Conservation (phyloP, 2,888 invertebrate genomes). For the Dynastes maya region DNA sequence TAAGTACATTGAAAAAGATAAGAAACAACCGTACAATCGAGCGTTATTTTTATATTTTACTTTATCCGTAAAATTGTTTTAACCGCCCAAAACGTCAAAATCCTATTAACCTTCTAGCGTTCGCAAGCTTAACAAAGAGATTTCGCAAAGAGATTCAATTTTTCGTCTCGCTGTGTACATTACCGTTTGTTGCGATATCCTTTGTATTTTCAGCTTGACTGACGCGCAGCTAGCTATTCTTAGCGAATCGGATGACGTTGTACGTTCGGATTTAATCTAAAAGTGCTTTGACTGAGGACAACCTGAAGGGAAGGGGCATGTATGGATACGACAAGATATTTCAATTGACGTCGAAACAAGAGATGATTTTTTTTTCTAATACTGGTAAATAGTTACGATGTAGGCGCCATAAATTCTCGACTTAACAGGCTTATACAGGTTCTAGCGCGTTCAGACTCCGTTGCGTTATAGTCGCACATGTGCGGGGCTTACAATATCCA, state of each 20-base stretch:
- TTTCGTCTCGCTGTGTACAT: constrained; percentile 28
- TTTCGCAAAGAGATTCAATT: constrained; percentile 26
- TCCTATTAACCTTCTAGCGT: constrained; percentile 2
- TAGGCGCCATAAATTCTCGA: too few relatives aligned
- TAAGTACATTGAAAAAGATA: too few relatives aligned
- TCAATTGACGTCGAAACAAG: too few relatives aligned
- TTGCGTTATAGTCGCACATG: too few relatives aligned
- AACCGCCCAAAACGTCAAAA: background rate
- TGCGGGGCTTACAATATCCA: too few relatives aligned
- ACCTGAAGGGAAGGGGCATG: background rate
- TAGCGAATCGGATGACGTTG: constrained; percentile 8
- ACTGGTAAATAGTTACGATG: too few relatives aligned
- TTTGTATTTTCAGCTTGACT: constrained; percentile 22
- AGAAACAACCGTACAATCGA: too few relatives aligned
- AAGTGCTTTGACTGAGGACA: background rate
- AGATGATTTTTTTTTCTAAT: too few relatives aligned
- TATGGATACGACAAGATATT: background rate
- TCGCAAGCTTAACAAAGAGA: constrained; percentile 14
- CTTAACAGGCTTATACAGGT: too few relatives aligned
- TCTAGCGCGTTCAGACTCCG: too few relatives aligned
- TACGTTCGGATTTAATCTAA: constrained; percentile 15
- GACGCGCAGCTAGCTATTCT: background rate
- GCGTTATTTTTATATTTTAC: too few relatives aligned
- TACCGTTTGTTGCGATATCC: constrained; percentile 25
- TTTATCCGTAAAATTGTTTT: too few relatives aligned